These are phyloP conservation scores for Marmota monax DNA, from an alignment of 2,113 vertebrate genomes.

Conservation along the genomic window DNA sequence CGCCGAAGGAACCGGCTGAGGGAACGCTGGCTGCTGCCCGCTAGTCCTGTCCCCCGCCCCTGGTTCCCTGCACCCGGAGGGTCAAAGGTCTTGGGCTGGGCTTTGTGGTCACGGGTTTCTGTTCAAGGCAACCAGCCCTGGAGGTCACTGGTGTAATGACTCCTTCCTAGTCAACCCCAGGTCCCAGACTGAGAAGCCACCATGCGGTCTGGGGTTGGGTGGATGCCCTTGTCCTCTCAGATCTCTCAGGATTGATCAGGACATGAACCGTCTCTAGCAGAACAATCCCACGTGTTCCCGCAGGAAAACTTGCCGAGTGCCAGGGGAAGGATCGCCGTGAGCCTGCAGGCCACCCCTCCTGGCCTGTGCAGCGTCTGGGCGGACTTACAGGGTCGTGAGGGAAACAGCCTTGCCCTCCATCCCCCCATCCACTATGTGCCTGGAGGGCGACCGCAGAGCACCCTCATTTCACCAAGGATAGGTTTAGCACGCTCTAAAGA, in stretches of 20 bases:
- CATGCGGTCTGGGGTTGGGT: too few relatives aligned
- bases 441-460: background rate
- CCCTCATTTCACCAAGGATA: background rate
- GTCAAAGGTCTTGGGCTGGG: background rate
- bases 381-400: background rate
- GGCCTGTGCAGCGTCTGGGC: background rate
- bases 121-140: background rate
- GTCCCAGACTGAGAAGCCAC: background rate
- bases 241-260: background rate
- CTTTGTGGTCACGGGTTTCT: background rate
- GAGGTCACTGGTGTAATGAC: rapidly evolving
- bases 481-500: background rate
- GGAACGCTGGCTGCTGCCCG: background rate
- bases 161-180: background rate
- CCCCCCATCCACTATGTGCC: background rate
- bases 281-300: background rate
- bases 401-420: background rate
- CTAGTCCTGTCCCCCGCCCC: background rate
- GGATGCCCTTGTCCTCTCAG: background rate
- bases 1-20: background rate
- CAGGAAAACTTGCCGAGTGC: background rate
- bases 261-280: background rate
- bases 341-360: background rate
- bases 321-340: background rate
- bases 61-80: background rate